Base-by-base conservation (phyloP, 2,888 invertebrate genomes). In the Drosophila diplacantha region DNA sequence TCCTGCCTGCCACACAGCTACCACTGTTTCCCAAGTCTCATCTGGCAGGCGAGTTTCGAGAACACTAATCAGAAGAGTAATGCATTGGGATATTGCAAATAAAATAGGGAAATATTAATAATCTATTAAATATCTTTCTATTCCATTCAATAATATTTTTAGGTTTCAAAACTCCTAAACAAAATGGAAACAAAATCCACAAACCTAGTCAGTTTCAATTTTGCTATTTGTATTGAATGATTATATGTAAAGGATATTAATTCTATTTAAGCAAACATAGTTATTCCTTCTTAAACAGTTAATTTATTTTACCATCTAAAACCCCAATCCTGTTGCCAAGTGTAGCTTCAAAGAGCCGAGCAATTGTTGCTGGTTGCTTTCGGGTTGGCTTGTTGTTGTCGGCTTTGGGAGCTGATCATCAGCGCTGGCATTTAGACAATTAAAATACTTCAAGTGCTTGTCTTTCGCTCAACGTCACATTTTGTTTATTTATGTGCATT, bases 381-480 rank as follows among this genome's bases (percentile, higher is more conserved):
- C 32, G 56, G 37, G 9, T 26, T 29, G 46, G 60, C 16, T 38
- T 58, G 66, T n/a, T 26, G 41, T 58, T 53, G 58, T 61, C 65
- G 60, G 58, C 52, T 61, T 60, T 68, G 67, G 67, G 62, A 55
- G 78, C 56, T 66, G 74, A 76, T 81, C 76, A 75, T 70, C 75
- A 71, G 69, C 65, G 70, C 67, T 80, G 84, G 84, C 81, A 84
- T 83, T 83, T 75, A 74, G 76, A 83, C 84, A 84, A 84, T 84
- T 84, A 84, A 84, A 84, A 84, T 84, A 81, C 78, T 84, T 84
- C 81, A 81, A 79, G 81, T 84, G 81, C 80, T 83, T 81, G 76
- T 72, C 76, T 75, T 76, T 81, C 79, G 81, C 79, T 78, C 74
- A 80, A 75, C 71, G 80, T 77, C 80, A 77, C 77, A 82, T 75